These are phyloP conservation scores for Sebastes alutus DNA, from an alignment of 2,797 vertebrate genomes.

Conservation along the genomic window DNA sequence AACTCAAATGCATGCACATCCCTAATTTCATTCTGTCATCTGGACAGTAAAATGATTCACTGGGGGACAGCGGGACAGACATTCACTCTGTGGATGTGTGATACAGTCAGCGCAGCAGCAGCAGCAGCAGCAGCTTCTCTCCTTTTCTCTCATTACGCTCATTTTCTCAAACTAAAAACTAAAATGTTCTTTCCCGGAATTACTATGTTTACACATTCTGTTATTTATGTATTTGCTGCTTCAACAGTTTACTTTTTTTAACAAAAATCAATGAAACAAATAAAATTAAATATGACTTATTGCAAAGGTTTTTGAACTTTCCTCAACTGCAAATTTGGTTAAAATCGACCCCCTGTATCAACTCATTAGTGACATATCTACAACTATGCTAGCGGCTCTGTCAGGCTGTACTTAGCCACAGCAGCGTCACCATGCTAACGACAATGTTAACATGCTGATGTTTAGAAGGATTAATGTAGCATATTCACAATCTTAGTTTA, in stretches of 20 bases:
- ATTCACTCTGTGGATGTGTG: background rate
- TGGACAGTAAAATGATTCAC: constrained; percentile 27
- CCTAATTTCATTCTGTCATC: constrained; percentile 42
- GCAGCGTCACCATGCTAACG: background rate
- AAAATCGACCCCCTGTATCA: no score
- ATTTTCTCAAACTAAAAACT: background rate
- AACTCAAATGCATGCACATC: constrained; percentile 35
- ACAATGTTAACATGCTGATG: background rate
- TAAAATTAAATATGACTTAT: accelerated
- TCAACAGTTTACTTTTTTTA: background rate
- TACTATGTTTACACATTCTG: background rate
- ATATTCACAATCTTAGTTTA: background rate
- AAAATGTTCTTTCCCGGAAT: background rate
- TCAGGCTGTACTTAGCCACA: background rate
- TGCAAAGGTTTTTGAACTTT: background rate
- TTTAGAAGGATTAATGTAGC: background rate
- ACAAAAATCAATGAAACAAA: background rate
- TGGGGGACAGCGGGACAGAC: background rate
- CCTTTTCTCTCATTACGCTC: background rate
- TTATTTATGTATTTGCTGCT: background rate
- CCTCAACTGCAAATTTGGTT: no score
- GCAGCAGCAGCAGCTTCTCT: background rate
- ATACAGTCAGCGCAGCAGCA: background rate
- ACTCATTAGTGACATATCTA: background rate
- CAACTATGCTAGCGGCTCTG: background rate